Evolutionary conservation across 2,888 invertebrate genomes (phyloP).

Genomic region (Acanthosoma haemorrhoidale): DNA sequence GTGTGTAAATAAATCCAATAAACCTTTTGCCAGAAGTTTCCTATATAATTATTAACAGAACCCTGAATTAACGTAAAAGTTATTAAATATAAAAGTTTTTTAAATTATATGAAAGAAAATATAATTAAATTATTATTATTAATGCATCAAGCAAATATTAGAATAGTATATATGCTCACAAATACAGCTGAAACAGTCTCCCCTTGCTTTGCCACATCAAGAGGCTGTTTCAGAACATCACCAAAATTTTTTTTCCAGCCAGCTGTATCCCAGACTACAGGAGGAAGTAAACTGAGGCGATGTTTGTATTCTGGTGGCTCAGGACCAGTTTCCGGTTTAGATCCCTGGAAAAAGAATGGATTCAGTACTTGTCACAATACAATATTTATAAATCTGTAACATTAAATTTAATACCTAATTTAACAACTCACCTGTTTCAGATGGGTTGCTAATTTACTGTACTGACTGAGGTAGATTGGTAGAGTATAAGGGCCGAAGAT

Average conservation of each 20-base stretch:
- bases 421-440: conserved; percentile 54
- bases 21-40: no score
- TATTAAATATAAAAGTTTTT: no score
- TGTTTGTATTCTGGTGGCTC: conserved; percentile 63
- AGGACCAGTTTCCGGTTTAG: conserved; percentile 30
- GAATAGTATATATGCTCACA: no score
- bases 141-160: no score
- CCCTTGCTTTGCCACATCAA: conserved; percentile 58
- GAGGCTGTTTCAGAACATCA: conserved; percentile 64
- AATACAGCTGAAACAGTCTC: conserved; percentile 67
- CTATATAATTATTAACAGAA: no score
- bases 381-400: no score
- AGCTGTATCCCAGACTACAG: conserved; percentile 74
- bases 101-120: no score
- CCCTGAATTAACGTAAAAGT: no score
- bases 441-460: conserved; percentile 60
- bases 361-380: no score
- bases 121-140: no score
- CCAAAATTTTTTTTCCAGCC: conserved; percentile 69
- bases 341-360: conserved; percentile 4
- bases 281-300: conserved; percentile 67
- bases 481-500: conserved; percentile 87
- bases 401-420: no score
- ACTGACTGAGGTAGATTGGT: conserved; percentile 74
- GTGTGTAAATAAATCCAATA: no score